phyloP scores from a whole-genome alignment of 2,888 invertebrate species.

The Drosophila setosimentum region DNA sequence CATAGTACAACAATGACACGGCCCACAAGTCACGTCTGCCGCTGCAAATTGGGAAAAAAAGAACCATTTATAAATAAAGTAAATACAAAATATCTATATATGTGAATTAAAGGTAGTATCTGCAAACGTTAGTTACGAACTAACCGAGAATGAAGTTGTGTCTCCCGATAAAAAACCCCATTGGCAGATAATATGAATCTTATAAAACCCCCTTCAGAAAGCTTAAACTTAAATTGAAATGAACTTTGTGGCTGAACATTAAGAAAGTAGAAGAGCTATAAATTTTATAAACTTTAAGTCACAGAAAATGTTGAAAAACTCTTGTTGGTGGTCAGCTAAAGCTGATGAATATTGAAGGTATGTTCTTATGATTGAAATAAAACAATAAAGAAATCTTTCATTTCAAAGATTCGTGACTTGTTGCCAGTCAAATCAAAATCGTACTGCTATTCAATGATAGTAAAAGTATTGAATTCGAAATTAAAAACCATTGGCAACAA shows the following conservation, averaged over 20 bases:
- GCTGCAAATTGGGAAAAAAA: not conserved
- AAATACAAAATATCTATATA: not conserved
- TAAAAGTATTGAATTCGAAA: slow-evolving; percentile 4
- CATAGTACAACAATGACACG: slow-evolving; percentile 50
- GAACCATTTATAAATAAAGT: not conserved
- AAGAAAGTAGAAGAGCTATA: not conserved
- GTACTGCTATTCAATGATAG: not conserved
- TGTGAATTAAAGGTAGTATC: slow-evolving; percentile 6
- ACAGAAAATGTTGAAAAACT: not conserved
- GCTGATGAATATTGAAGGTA: not conserved
- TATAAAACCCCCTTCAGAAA: not conserved
- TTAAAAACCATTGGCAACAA: slow-evolving; percentile 8
- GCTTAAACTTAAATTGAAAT: not conserved
- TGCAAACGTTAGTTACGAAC: slow-evolving; percentile 15
- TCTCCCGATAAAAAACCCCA: not conserved
- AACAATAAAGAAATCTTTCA: not conserved
- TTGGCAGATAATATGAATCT: not conserved
- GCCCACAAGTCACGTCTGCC: slow-evolving; percentile 65
- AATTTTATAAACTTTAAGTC: not conserved
- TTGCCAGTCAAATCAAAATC: not conserved
- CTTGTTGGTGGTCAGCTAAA: not conserved
- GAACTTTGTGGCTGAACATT: not conserved
- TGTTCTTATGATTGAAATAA: not conserved
- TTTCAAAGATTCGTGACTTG: slow-evolving; percentile 1
- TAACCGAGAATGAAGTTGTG: not conserved